These are phyloP conservation scores for Aratinga solstitialis DNA, from an alignment of 2,797 vertebrate genomes.

Conservation along the genomic window DNA sequence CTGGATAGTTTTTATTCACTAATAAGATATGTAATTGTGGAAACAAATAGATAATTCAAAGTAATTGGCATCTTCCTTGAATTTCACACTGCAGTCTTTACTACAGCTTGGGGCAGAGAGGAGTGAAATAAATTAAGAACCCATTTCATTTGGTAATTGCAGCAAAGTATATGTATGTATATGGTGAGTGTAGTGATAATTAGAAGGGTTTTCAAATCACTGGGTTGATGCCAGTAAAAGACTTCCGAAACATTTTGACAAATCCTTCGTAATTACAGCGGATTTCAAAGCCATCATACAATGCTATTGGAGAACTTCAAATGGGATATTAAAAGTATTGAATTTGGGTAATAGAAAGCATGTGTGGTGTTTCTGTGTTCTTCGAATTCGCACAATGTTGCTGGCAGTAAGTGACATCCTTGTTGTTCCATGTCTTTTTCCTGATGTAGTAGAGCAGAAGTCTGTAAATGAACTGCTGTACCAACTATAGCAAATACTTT, in stretches of 20 bases:
- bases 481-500: not conserved
- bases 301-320: not conserved
- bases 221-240: not conserved
- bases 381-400: not conserved
- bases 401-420: not conserved
- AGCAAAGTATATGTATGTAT: not conserved
- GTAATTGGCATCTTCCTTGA: not conserved
- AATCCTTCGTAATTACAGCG: not conserved
- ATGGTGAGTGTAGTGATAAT: not conserved
- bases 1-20: not conserved
- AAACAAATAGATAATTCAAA: slow-evolving; percentile 7
- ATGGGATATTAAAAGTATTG: not conserved
- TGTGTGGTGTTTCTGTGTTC: not conserved
- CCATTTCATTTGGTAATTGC: slow-evolving; percentile 16
- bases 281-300: not conserved
- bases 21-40: not conserved
- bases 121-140: not conserved
- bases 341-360: not conserved
- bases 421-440: not conserved
- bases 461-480: not conserved
- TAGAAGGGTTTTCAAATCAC: slow-evolving; percentile 1
- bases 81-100: not conserved
- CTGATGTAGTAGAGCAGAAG: not conserved
- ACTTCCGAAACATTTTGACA: not conserved
- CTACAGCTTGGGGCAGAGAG: not conserved